Conservation (phyloP, 2,888 invertebrate species). For the Eupithecia tripunctaria region DNA sequence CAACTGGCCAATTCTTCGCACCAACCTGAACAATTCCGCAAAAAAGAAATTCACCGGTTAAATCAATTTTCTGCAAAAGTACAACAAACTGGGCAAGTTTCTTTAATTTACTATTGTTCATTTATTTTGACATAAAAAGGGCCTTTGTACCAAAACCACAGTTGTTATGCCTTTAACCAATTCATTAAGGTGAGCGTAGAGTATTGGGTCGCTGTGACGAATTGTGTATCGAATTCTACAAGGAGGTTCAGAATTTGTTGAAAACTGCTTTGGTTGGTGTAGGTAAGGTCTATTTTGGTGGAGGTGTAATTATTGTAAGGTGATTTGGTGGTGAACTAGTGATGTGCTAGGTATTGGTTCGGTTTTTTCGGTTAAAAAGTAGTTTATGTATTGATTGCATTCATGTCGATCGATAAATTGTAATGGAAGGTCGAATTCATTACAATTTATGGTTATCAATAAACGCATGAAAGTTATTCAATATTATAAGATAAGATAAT, state of each 20-base stretch:
- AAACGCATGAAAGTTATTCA: too few relatives aligned
- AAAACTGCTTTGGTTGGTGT: slow-evolving; percentile 20
- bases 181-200: slow-evolving; percentile 65
- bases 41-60: slow-evolving; percentile 57
- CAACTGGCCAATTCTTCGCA: neutral
- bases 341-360: slow-evolving; percentile 13
- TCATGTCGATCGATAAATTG: too few relatives aligned
- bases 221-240: slow-evolving; percentile 25
- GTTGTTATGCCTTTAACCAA: slow-evolving; percentile 59
- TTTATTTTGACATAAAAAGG: slow-evolving; percentile 43
- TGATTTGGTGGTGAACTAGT: slow-evolving; percentile 38
- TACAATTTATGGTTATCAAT: too few relatives aligned
- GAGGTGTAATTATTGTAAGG: slow-evolving; percentile 12
- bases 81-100: slow-evolving; percentile 46
- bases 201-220: slow-evolving; percentile 62
- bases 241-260: slow-evolving; percentile 6
- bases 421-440: too few relatives aligned
- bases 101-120: slow-evolving; percentile 41
- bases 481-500: too few relatives aligned
- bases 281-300: slow-evolving; percentile 33
- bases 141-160: slow-evolving; percentile 57
- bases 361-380: too few relatives aligned
- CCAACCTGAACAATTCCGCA: neutral
- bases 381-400: too few relatives aligned
- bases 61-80: slow-evolving; percentile 60